phyloP scores from a whole-genome alignment of 2,113 vertebrate species.

The Nerophis ophidion region DNA sequence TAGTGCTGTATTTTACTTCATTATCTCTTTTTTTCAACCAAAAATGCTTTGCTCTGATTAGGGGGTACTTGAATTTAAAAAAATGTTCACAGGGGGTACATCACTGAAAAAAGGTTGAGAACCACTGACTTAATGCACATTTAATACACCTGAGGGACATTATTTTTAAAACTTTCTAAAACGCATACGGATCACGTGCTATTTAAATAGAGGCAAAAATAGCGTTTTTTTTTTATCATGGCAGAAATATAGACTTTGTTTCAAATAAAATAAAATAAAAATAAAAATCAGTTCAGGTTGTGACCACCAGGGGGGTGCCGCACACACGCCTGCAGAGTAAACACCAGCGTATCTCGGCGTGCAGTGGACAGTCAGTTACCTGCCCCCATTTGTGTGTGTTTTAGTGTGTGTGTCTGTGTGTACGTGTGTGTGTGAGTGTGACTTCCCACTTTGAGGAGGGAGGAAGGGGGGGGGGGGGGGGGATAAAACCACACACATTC shows the following conservation, averaged over 20 bases:
- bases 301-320: constrained; percentile 94
- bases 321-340: constrained; percentile 59
- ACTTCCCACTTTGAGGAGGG: constrained; percentile 69
- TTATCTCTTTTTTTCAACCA: too few relatives aligned
- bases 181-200: too few relatives aligned
- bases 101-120: too few relatives aligned
- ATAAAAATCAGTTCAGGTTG: constrained; percentile 64
- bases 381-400: constrained; percentile 62
- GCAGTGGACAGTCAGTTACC: constrained; percentile 68
- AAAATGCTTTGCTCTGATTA: too few relatives aligned
- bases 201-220: too few relatives aligned
- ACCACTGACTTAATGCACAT: too few relatives aligned
- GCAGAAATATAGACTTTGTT: background rate
- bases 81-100: too few relatives aligned
- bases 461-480: background rate
- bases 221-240: background rate
- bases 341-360: constrained; percentile 78
- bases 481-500: constrained; percentile 10
- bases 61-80: too few relatives aligned
- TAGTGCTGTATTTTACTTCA: too few relatives aligned
- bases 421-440: constrained; percentile 63
- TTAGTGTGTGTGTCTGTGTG: background rate
- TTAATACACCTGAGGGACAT: too few relatives aligned
- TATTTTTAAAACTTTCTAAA: too few relatives aligned
- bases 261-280: too few relatives aligned